Evolutionary conservation across 2,888 invertebrate genomes (phyloP).

Genomic region (Choristoneura rosaceana): DNA sequence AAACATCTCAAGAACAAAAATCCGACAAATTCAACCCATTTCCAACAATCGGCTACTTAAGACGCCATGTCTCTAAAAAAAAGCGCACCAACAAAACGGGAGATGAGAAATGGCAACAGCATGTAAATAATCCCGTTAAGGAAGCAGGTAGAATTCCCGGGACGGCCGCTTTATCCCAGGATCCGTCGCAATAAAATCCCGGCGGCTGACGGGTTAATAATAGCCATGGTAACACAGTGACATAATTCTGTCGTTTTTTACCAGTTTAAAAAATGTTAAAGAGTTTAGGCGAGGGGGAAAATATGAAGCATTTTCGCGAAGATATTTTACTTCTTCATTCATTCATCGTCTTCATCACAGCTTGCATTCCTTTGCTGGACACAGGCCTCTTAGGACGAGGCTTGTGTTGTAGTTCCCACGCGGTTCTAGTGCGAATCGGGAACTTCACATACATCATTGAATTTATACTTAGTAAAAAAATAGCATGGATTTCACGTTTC

Average conservation of each 20-base stretch:
- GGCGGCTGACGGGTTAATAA: conserved; percentile 50
- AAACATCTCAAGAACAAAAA: not conserved
- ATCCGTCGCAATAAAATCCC: conserved; percentile 52
- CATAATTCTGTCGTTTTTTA: conserved; percentile 45
- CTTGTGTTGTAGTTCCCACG: too few relatives aligned
- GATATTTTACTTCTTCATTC: not conserved
- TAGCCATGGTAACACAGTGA: conserved; percentile 43
- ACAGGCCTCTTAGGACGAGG: too few relatives aligned
- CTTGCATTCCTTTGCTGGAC: too few relatives aligned
- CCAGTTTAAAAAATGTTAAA: conserved; percentile 22
- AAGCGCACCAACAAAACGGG: conserved; percentile 44
- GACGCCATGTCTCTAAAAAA: conserved; percentile 24
- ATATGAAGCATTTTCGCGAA: conserved; percentile 3
- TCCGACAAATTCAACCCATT: conserved; percentile 1
- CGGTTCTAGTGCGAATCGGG: too few relatives aligned
- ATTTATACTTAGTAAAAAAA: too few relatives aligned
- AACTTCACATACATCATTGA: too few relatives aligned
- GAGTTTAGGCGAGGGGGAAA: conserved; percentile 11
- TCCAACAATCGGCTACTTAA: conserved; percentile 26
- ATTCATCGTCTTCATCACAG: too few relatives aligned
- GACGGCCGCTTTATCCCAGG: conserved; percentile 47
- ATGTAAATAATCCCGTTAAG: conserved; percentile 49
- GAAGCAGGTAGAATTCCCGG: conserved; percentile 40
- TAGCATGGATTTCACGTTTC: too few relatives aligned
- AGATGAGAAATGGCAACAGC: conserved; percentile 49